These are phyloP conservation scores for Priocnemis perturbator DNA, from an alignment of 2,888 invertebrate genomes.

Conservation along the genomic window DNA sequence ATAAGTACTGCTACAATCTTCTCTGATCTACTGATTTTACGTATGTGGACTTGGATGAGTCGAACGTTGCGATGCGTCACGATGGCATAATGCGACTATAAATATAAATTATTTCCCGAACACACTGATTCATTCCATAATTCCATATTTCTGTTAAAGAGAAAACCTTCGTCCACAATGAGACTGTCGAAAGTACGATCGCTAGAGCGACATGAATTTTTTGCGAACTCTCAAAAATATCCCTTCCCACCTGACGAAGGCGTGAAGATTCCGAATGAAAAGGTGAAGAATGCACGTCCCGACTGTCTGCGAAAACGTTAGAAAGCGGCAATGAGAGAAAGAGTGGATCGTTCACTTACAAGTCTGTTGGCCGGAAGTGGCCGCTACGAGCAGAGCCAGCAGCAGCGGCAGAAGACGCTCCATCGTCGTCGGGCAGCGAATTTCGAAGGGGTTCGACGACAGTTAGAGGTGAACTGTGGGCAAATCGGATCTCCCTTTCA, in stretches of 20 bases:
- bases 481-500: conserved; percentile 20
- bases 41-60: background rate
- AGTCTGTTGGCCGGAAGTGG: conserved; percentile 10
- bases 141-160: no score
- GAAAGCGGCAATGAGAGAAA: no score
- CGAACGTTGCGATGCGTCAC: background rate
- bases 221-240: no score
- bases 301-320: no score
- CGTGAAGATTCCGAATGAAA: no score
- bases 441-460: conserved; percentile 14
- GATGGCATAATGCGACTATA: conserved; percentile 2
- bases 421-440: conserved; percentile 17
- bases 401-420: conserved; percentile 16
- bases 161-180: no score
- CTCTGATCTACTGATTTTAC: conserved; percentile 23
- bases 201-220: no score
- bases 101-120: background rate
- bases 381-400: conserved; percentile 9
- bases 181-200: no score
- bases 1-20: conserved; percentile 23
- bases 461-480: conserved; percentile 30
- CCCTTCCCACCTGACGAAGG: no score
- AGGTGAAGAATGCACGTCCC: no score
- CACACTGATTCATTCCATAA: background rate
- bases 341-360: conserved; percentile 25